phyloP scores from a whole-genome alignment of 2,113 vertebrate species.

The Xiphias gladius region DNA sequence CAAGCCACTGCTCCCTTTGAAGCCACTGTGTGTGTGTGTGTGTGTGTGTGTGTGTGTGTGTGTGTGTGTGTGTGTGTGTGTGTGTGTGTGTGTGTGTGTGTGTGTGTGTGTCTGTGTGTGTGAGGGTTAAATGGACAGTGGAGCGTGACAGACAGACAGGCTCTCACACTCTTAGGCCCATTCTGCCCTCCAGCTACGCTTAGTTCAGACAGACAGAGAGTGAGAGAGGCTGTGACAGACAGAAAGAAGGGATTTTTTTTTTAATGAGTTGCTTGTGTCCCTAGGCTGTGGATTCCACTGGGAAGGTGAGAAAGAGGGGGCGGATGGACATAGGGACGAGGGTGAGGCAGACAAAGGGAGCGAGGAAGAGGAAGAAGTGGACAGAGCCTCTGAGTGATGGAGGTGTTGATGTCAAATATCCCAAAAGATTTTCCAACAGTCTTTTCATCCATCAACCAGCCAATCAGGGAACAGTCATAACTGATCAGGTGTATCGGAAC shows the following conservation, averaged over 20 bases:
- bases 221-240: slow-evolving; percentile 78
- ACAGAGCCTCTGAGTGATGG: slow-evolving; percentile 29
- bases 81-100: slow-evolving; percentile 86
- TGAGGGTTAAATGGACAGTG: slow-evolving; percentile 83
- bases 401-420: slow-evolving; percentile 10
- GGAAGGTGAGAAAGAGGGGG: slow-evolving; percentile 72
- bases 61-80: slow-evolving; percentile 84
- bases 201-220: slow-evolving; percentile 81
- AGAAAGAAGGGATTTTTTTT: slow-evolving; percentile 72
- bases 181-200: slow-evolving; percentile 82
- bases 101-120: slow-evolving; percentile 81
- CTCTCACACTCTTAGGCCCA: slow-evolving; percentile 79
- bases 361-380: slow-evolving; percentile 22
- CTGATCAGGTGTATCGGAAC: slow-evolving; percentile 22
- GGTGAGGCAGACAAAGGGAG: slow-evolving; percentile 45
- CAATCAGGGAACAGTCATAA: slow-evolving; percentile 1
- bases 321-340: slow-evolving; percentile 39
- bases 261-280: slow-evolving; percentile 83
- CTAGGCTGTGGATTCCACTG: slow-evolving; percentile 83
- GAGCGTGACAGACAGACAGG: slow-evolving; percentile 85
- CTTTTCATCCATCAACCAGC: slow-evolving; percentile 13
- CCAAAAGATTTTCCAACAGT: not conserved
- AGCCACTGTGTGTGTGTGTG: slow-evolving; percentile 83
- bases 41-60: slow-evolving; percentile 83
- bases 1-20: slow-evolving; percentile 83